A percentile compares a stretch with the other conserved stretches of the same genome.
Evolutionary conservation across 2,113 vertebrate genomes (phyloP).

Genomic region (Picathartes gymnocephalus): DNA sequence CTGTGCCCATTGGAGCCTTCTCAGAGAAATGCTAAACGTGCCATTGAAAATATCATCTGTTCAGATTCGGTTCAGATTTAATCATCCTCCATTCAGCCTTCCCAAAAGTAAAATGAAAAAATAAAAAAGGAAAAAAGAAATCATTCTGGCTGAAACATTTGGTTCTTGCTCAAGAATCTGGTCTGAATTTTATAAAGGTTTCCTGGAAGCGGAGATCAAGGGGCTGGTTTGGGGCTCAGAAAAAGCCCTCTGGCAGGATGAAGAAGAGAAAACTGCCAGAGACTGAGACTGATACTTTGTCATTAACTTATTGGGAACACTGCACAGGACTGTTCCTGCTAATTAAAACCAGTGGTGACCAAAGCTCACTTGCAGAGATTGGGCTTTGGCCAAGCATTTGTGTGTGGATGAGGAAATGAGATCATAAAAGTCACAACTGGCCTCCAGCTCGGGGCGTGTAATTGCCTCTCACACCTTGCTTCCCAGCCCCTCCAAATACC

Average conservation of each 20-base stretch:
- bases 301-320: constrained; percentile 56
- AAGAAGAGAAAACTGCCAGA: constrained; percentile 56
- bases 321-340: constrained; percentile 43
- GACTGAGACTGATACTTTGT: constrained; percentile 54
- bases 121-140: neutral
- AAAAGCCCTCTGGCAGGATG: constrained; percentile 50
- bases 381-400: neutral
- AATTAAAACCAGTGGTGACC: constrained; percentile 68
- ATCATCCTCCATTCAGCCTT: constrained; percentile 18
- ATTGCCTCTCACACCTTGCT: constrained; percentile 51
- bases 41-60: constrained; percentile 36
- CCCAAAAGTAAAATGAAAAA: constrained; percentile 12
- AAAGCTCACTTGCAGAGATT: constrained; percentile 48
- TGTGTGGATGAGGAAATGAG: constrained; percentile 60
- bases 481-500: neutral
- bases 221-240: constrained; percentile 42
- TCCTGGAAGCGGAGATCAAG: constrained; percentile 66
- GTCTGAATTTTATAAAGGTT: constrained; percentile 59
- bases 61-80: neutral
- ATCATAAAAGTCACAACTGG: constrained; percentile 21
- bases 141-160: constrained; percentile 55
- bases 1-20: neutral
- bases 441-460: neutral
- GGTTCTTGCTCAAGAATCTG: constrained; percentile 62
- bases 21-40: neutral